phyloP scores from a whole-genome alignment of 2,888 invertebrate species.

The Barypeithes pellucidus region DNA sequence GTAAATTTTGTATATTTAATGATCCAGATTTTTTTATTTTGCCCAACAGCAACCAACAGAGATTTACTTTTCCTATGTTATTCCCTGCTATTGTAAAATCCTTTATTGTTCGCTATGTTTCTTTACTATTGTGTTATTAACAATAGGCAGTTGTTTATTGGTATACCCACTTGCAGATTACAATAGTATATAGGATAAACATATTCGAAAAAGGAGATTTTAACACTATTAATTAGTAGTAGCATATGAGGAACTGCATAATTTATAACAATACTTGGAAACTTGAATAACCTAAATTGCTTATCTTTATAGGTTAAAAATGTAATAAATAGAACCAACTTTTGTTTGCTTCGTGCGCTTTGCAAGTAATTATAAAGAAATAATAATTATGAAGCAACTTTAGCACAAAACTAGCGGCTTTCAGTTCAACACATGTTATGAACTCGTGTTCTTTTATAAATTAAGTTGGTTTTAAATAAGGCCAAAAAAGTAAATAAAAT shows the following conservation, averaged over 20 bases:
- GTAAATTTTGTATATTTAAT: slow-evolving; percentile 7
- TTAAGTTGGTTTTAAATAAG: too few relatives aligned
- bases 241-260: slow-evolving; percentile 11
- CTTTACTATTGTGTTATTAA: slow-evolving; percentile 6
- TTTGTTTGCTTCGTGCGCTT: too few relatives aligned
- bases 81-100: slow-evolving; percentile 15
- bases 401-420: too few relatives aligned
- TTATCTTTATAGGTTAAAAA: background rate
- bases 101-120: slow-evolving; percentile 24
- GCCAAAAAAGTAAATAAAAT: too few relatives aligned
- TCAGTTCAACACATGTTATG: too few relatives aligned
- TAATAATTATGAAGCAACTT: too few relatives aligned
- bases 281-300: background rate
- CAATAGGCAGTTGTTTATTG: slow-evolving; percentile 21
- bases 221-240: slow-evolving; percentile 15
- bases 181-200: slow-evolving; percentile 9
- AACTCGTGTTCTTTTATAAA: too few relatives aligned
- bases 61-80: background rate
- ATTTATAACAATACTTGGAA: background rate
- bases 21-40: background rate
- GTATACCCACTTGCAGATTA: slow-evolving; percentile 10
- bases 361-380: too few relatives aligned
- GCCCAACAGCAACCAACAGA: background rate
- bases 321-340: too few relatives aligned
- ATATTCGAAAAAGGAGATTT: slow-evolving; percentile 8